These are phyloP conservation scores for Terebella lapidaria DNA, from an alignment of 2,888 invertebrate genomes.

Conservation along the genomic window DNA sequence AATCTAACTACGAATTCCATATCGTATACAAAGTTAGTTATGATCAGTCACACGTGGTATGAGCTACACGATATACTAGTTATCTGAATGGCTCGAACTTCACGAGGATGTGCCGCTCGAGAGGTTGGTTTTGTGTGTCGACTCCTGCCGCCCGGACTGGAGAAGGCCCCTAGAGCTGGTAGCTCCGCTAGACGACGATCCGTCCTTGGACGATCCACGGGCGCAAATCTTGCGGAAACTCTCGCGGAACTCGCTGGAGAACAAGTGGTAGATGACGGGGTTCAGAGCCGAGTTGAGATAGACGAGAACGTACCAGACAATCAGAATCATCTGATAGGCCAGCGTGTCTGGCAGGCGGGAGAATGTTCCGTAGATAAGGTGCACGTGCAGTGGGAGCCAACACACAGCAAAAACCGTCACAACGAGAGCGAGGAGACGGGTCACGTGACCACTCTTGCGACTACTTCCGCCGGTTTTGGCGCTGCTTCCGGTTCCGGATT, in stretches of 20 bases:
- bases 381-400: background rate
- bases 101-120: too few relatives aligned
- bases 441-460: background rate
- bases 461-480: background rate
- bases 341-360: background rate
- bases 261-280: background rate
- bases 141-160: too few relatives aligned
- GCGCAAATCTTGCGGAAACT: background rate
- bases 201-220: too few relatives aligned
- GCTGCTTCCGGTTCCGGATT: too few relatives aligned
- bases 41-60: too few relatives aligned
- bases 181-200: too few relatives aligned
- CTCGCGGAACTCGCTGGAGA: background rate
- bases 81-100: too few relatives aligned
- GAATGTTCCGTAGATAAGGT: background rate
- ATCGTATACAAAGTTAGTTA: too few relatives aligned
- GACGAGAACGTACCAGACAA: background rate
- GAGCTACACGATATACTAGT: too few relatives aligned
- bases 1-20: too few relatives aligned
- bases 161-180: too few relatives aligned
- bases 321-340: background rate
- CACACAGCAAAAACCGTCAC: background rate
- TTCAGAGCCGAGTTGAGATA: background rate
- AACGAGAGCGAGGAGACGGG: background rate
- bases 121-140: too few relatives aligned